Evolutionary conservation across 2,797 vertebrate species (phyloP).

Genomic region (Brotula barbata): DNA sequence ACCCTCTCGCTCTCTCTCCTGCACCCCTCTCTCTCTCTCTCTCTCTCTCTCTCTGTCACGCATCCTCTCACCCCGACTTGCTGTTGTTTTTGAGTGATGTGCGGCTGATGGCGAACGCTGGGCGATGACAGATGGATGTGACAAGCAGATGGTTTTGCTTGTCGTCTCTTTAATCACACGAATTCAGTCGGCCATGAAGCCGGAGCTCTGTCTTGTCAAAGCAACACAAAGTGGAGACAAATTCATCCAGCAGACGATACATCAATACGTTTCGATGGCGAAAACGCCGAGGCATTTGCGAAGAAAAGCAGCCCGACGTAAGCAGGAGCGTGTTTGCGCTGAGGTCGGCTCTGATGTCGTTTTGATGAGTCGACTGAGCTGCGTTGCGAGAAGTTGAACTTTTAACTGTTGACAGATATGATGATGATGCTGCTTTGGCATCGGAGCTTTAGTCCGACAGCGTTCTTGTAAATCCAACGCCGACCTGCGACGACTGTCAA

Average conservation of each 20-base stretch:
- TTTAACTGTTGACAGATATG: constrained; percentile 48
- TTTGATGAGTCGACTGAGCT: constrained; percentile 47
- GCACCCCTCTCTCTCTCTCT: background rate
- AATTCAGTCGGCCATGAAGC: constrained; percentile 81
- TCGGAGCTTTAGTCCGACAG: too few species aligned
- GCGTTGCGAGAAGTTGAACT: constrained; percentile 36
- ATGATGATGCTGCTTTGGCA: too few species aligned
- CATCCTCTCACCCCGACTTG: constrained; percentile 43
- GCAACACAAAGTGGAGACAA: constrained; percentile 83
- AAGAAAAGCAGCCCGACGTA: constrained; percentile 37
- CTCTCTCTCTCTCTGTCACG: background rate
- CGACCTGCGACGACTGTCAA: too few species aligned
- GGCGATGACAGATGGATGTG: constrained; percentile 85
- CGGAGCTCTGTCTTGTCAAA: constrained; percentile 82
- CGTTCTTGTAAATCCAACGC: too few species aligned
- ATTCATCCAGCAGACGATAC: constrained; percentile 74
- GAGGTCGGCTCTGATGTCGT: constrained; percentile 28
- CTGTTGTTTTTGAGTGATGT: constrained; percentile 81
- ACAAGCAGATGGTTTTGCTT: constrained; percentile 88
- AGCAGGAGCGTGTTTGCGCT: constrained; percentile 31
- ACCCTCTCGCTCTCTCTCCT: constrained; percentile 24
- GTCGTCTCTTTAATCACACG: constrained; percentile 87
- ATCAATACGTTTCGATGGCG: constrained; percentile 62
- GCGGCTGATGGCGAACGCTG: constrained; percentile 80
- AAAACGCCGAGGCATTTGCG: constrained; percentile 47